phyloP scores from a whole-genome alignment of 2,888 invertebrate species.

The Tricholauxania praeusta region DNA sequence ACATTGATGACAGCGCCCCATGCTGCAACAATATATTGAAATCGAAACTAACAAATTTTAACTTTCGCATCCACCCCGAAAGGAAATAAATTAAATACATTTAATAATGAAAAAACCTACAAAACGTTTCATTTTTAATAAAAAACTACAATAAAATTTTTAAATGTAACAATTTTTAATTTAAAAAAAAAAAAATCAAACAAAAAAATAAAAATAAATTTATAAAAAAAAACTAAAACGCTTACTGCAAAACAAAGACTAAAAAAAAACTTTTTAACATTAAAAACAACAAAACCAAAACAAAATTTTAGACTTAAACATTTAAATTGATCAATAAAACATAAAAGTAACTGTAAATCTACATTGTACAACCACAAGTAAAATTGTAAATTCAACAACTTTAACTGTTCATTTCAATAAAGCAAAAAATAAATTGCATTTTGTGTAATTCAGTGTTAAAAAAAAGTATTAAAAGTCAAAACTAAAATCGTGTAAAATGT shows the following conservation, averaged over 20 bases:
- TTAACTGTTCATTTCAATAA: constrained; percentile 20
- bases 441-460: constrained; percentile 35
- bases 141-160: constrained; percentile 18
- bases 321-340: constrained; percentile 15
- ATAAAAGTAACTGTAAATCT: constrained; percentile 7
- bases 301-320: constrained; percentile 32
- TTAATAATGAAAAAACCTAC: constrained; percentile 24
- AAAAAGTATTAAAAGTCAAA: constrained; percentile 14
- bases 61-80: constrained; percentile 43
- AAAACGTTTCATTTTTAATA: constrained; percentile 18
- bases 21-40: constrained; percentile 23
- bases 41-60: constrained; percentile 45
- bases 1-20: not conserved
- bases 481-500: constrained; percentile 28
- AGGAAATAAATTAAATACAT: constrained; percentile 26
- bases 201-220: constrained; percentile 31
- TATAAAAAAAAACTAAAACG: constrained; percentile 52
- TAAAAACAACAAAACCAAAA: constrained; percentile 42
- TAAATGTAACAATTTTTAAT: constrained; percentile 23
- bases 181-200: constrained; percentile 15
- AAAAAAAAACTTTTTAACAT: constrained; percentile 44
- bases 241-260: constrained; percentile 66
- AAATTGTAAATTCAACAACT: constrained; percentile 28
- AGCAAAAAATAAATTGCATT: constrained; percentile 11
- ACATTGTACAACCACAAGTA: constrained; percentile 4